These are phyloP conservation scores for Chiloscyllium punctatum DNA, from an alignment of 2,797 vertebrate genomes.

Conservation along the genomic window DNA sequence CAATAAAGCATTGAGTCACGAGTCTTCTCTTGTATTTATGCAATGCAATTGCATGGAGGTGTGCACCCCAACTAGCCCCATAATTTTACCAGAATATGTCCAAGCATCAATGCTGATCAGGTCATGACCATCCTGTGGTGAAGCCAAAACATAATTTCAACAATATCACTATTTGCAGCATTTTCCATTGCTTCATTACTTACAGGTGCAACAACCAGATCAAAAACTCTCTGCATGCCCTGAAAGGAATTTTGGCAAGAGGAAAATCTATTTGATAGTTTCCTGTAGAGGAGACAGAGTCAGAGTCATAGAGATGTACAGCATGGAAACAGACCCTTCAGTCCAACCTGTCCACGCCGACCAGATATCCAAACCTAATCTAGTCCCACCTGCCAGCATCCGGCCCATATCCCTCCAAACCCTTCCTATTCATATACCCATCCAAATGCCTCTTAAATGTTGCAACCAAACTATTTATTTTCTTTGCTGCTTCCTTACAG, in stretches of 20 bases:
- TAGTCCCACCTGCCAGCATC: too few relatives aligned
- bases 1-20: not conserved
- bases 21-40: not conserved
- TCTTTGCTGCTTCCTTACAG: not conserved
- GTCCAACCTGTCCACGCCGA: too few relatives aligned
- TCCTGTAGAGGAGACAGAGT: not conserved
- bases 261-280: not conserved
- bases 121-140: not conserved
- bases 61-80: not conserved
- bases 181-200: not conserved
- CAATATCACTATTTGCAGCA: not conserved
- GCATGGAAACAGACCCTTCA: too few relatives aligned
- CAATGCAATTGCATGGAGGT: not conserved
- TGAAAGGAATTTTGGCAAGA: not conserved
- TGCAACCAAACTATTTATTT: not conserved
- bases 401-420: too few relatives aligned
- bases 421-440: too few relatives aligned
- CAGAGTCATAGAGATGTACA: too few relatives aligned
- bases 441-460: too few relatives aligned
- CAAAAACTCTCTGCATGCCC: not conserved
- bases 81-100: not conserved
- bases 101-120: not conserved
- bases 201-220: not conserved
- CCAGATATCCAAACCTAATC: too few relatives aligned
- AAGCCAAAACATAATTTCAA: not conserved